These are phyloP conservation scores for Sarotherodon lohbergeri DNA, from an alignment of 2,113 vertebrate genomes.

Conservation along the genomic window DNA sequence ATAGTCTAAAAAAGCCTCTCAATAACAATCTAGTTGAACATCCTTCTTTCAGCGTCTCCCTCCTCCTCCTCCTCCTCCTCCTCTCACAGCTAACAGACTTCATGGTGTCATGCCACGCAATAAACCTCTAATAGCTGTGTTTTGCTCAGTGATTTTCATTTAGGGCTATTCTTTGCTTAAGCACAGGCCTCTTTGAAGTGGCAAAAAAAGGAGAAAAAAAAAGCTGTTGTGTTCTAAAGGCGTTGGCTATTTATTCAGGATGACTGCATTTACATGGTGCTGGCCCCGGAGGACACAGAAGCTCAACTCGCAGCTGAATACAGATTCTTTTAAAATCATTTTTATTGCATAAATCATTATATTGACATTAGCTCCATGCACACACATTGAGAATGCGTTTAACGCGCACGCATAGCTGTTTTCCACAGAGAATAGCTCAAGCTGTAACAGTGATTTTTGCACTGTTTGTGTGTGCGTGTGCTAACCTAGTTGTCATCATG, in stretches of 20 bases:
- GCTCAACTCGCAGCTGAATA: slow-evolving; percentile 22
- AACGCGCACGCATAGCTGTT: not conserved
- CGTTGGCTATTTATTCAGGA: slow-evolving; percentile 36
- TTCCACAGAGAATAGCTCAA: not conserved
- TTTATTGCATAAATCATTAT: slow-evolving; percentile 35
- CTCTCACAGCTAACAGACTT: slow-evolving; percentile 16
- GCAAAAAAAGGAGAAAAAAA: not conserved
- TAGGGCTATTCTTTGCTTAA: slow-evolving; percentile 30
- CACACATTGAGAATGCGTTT: not conserved
- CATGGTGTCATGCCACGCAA: slow-evolving; percentile 22
- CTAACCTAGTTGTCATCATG: not conserved
- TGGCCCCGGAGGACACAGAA: slow-evolving; percentile 8
- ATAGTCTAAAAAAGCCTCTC: slow-evolving; percentile 34
- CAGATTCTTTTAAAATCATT: slow-evolving; percentile 8
- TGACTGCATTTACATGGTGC: slow-evolving; percentile 25
- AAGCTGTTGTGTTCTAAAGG: slow-evolving; percentile 14
- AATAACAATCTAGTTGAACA: slow-evolving; percentile 19
- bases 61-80: not conserved
- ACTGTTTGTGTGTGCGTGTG: not conserved
- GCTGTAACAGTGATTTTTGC: not conserved
- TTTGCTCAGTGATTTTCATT: slow-evolving; percentile 56
- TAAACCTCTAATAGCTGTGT: slow-evolving; percentile 47
- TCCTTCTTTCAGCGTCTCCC: not conserved
- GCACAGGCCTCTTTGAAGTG: slow-evolving; percentile 38
- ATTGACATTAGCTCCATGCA: slow-evolving; percentile 11